phyloP scores from a whole-genome alignment of 1,140 invertebrate species.

The Fopius arisanus region DNA sequence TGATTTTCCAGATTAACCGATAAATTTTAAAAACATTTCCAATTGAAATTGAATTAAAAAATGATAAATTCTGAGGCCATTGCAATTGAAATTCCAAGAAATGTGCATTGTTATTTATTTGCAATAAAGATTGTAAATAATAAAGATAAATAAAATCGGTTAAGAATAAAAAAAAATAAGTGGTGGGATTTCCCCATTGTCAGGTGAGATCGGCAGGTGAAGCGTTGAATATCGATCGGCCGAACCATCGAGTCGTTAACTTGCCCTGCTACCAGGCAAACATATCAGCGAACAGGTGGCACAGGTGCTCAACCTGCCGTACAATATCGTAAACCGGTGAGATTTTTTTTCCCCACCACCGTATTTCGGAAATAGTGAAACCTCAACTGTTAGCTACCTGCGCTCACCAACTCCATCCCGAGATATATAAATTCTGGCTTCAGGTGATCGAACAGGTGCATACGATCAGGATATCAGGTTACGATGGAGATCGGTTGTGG shows the following conservation, averaged over 20 bases:
- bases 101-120: too few species aligned
- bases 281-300: conserved; percentile 30
- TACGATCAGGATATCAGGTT: conserved; percentile 51
- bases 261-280: conserved; percentile 26
- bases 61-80: too few species aligned
- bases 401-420: conserved; percentile 17
- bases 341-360: not conserved
- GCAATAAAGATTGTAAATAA: too few species aligned
- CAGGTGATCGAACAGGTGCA: conserved; percentile 56
- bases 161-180: too few species aligned
- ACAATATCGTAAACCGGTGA: not conserved
- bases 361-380: not conserved
- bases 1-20: too few species aligned
- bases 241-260: not conserved
- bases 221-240: not conserved
- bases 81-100: too few species aligned
- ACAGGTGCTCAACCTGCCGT: conserved; percentile 5
- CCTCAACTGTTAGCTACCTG: not conserved
- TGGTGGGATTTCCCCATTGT: not conserved
- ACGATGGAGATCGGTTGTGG: conserved; percentile 32
- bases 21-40: too few species aligned
- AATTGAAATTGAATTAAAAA: too few species aligned
- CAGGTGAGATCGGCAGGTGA: not conserved
- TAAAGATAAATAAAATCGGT: too few species aligned
- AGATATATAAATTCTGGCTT: conserved; percentile 45